phyloP scores from a whole-genome alignment of 2,888 invertebrate genomes.

The Diaphora mendica region DNA sequence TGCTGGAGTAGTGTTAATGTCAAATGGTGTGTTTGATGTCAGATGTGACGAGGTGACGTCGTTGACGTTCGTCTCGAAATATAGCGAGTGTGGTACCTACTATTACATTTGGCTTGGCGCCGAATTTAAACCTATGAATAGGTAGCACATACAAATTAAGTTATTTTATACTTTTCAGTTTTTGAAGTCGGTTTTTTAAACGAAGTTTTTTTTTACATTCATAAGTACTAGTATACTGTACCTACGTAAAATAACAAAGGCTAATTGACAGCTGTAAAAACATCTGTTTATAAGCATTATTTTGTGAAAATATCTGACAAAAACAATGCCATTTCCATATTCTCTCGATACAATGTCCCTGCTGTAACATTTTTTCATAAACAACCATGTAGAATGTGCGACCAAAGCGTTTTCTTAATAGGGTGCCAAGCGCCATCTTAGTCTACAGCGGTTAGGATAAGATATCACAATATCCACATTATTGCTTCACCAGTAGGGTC shows the following conservation, averaged over 20 bases:
- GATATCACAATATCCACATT: constrained; percentile 30
- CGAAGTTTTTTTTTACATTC: too few species aligned
- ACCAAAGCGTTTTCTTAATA: constrained; percentile 22
- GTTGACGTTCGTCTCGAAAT: too few species aligned
- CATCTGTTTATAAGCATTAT: background rate
- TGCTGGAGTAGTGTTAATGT: too few species aligned
- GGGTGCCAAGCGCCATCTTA: constrained; percentile 27
- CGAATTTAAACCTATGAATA: too few species aligned
- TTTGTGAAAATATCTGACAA: background rate
- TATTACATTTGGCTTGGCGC: too few species aligned
- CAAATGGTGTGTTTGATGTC: too few species aligned
- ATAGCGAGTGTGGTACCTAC: too few species aligned
- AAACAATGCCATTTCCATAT: constrained; percentile 13
- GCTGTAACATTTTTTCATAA: constrained; percentile 21
- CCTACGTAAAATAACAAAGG: background rate
- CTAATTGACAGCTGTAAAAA: background rate
- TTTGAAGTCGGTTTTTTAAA: too few species aligned
- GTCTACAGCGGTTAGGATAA: constrained; percentile 16
- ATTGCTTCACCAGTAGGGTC: constrained; percentile 26
- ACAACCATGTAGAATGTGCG: constrained; percentile 26
- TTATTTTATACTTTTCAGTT: too few species aligned
- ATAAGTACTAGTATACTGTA: background rate
- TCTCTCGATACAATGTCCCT: constrained; percentile 16
- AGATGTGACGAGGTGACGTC: too few species aligned
- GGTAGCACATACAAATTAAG: too few species aligned